Evolutionary conservation across 2,113 vertebrate genomes (phyloP), one percentile per base, ranked within the genome.

Genomic region (Erpornis zantholeuca): DNA sequence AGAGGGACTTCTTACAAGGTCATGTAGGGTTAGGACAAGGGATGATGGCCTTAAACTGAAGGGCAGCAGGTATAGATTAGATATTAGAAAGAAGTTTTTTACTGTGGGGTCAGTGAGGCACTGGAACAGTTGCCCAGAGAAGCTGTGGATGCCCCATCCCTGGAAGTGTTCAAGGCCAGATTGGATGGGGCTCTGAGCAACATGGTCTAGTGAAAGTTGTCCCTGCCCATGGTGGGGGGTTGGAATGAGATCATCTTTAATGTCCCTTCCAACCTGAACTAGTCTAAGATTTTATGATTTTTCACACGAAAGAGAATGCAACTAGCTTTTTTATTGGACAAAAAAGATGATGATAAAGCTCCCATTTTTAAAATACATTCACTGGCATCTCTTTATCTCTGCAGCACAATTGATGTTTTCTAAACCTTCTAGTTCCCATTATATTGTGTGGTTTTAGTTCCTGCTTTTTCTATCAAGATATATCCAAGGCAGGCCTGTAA

Each of bases 311-410:
- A 80, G n/a, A 82, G 21, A 84, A 82, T 57, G 33, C 21, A 82
- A 86, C 85, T 66, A 76, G n/a, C 35, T 92, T 90, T 89, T 76
- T 42, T 90, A 65, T 77, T 90, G 89, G 87, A 82, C 36, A 75
- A 90, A 90, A 84, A 90, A 85, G 33, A 66, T 56, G 53, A 64
- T 53, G 61, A 61, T 76, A 80, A 72, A 53, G 10, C 29, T 92
- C 27, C 23, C 16, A 60, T 73, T 77, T 75, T 83, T 38, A 63
- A 94, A 90, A 65, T n/a, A 42, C 1, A 4, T 79, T 86, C 57
- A 40, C 33, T 3, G 12, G 7, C 40, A 40, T 40, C 29, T 88
- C 28, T 70, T 86, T 88, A 93, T 86, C 79, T 86, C 76, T 75
- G 63, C 35, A 21, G 50, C 78, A 85, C 16, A 86, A 73, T 1